Conservation (phyloP, 2,113 vertebrate species). For the Calidris pugnax region DNA sequence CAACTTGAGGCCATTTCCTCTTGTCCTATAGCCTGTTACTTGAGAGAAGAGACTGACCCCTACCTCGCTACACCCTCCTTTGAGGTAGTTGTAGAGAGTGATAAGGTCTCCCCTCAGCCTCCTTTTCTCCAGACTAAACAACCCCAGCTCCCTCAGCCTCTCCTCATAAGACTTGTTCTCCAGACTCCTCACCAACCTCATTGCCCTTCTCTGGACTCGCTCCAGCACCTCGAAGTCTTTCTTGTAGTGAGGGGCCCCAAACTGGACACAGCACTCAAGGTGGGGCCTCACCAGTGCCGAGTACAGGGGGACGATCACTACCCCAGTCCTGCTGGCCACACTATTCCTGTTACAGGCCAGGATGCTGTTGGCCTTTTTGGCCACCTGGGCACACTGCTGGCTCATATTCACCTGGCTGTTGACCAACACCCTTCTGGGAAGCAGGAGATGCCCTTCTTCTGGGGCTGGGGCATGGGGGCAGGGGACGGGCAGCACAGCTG, state of each 20-base stretch:
- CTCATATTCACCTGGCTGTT: background rate
- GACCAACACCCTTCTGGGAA: background rate
- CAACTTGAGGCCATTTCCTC: background rate
- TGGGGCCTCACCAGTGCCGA: background rate
- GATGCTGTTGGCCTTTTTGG: background rate
- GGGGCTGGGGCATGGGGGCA: background rate
- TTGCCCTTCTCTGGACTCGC: background rate
- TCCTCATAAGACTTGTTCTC: background rate
- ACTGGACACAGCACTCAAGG: background rate
- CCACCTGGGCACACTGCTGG: background rate
- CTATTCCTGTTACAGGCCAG: background rate
- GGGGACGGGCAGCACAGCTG: background rate
- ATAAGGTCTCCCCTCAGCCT: background rate
- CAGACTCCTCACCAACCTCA: background rate
- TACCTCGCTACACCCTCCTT: background rate
- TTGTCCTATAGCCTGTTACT: background rate
- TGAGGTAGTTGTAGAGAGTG: background rate
- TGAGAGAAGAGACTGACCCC: background rate
- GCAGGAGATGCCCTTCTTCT: background rate
- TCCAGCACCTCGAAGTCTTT: background rate
- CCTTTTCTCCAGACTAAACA: background rate
- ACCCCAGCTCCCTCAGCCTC: background rate
- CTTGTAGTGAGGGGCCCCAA: background rate
- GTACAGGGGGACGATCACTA: background rate
- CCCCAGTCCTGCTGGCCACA: background rate